Base-by-base conservation (phyloP, 35 echinoderm and acorn worm species). In the Chiridota heheva region DNA sequence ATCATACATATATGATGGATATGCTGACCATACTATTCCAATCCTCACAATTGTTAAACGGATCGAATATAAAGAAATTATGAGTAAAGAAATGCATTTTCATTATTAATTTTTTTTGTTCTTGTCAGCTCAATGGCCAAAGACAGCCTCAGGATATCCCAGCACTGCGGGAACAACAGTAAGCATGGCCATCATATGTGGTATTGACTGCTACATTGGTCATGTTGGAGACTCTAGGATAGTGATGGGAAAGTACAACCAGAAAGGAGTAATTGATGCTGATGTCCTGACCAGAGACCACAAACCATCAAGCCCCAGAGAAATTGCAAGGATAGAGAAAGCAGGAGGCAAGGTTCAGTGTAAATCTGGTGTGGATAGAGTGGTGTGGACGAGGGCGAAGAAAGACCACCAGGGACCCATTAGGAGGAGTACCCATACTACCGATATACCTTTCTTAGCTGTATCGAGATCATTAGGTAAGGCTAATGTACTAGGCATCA, bases 381-480 rank as follows among this genome's bases (percentile, higher is more conserved):
- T 98, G 13, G 95, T 98, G 3, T 98, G 95, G 95, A 84, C 85
- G 32, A 83, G 95, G 24, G 69, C 95, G 2, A 91, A 82, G 34
- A 77, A 88, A 29, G 70, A 75, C 57, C 95, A 98, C 51, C 34
- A 44, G 35, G 95, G 95, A 30, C 95, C 95, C 7, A 58, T 97
- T 20, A 75, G 89, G 39, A 66, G 95, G 32, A 98, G 85, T 48
- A 98, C 89, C 31, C 44, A 71, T 34, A 86, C 88, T 35, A 82
- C 83, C 53, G 65, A 89, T 45, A 98, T 98, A 17, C 95, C 95
- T 32, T 98, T 98, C 70, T 65, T 98, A 22, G 95, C 95, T 7
- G 95, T 98, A 6, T 84, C 95, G 42, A 70, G 95, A 77, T 98
- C 95, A 46, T 38, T 98, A 66, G 95, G 95, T 92, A 85, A 87